Conservation (phyloP, 2,888 invertebrate genomes). For the Oscheius sp. region DNA sequence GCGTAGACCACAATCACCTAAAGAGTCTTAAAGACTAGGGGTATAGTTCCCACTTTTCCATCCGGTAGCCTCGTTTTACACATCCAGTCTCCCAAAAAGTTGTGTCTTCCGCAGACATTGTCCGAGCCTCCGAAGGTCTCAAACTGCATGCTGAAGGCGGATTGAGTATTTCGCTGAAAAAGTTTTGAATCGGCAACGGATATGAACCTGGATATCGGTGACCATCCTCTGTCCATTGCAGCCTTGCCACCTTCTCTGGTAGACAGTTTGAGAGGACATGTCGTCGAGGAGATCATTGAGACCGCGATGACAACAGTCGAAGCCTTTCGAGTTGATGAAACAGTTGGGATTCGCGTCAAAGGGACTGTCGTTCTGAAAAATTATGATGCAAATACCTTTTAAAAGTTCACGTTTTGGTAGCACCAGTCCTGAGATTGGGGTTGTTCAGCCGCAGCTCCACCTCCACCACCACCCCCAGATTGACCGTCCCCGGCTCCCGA, state of each 20-base stretch:
- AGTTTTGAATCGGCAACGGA: neutral
- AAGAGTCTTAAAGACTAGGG: neutral
- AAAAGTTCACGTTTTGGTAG: neutral
- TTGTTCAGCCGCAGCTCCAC: neutral
- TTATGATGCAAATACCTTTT: neutral
- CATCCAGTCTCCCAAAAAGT: slow-evolving; percentile 19
- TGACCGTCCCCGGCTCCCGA: neutral
- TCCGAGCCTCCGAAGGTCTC: slow-evolving; percentile 9
- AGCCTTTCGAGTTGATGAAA: slow-evolving; percentile 21
- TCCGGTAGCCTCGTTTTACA: slow-evolving; percentile 21
- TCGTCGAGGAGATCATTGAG: slow-evolving; percentile 17
- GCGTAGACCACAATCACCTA: slow-evolving; percentile 25
- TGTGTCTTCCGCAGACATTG: slow-evolving; percentile 24
- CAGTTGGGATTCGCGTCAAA: neutral
- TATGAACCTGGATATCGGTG: slow-evolving; percentile 9
- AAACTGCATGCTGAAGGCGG: slow-evolving; percentile 11
- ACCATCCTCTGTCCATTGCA: slow-evolving; percentile 30
- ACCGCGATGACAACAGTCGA: slow-evolving; percentile 20
- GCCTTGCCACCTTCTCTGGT: slow-evolving; percentile 12
- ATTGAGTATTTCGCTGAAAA: slow-evolving; percentile 10
- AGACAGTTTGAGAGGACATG: neutral
- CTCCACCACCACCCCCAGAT: neutral
- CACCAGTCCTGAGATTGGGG: slow-evolving; percentile 16
- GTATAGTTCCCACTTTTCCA: slow-evolving; percentile 13
- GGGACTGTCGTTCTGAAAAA: neutral